These are phyloP conservation scores for Thamnaconus septentrionalis DNA, from an alignment of 2,113 vertebrate species.

Conservation along the genomic window DNA sequence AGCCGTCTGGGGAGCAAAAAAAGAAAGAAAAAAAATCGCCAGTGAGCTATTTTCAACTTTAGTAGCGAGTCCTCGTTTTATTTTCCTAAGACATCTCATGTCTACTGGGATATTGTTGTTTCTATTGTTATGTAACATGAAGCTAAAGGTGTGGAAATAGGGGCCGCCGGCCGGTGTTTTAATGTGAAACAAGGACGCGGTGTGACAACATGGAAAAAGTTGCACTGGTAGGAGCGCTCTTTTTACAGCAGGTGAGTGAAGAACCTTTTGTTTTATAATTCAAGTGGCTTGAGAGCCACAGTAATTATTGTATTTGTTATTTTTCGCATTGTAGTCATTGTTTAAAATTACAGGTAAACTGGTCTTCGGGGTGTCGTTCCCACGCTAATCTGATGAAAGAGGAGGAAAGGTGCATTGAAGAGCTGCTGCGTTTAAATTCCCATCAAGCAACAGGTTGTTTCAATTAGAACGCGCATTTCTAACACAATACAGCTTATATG, in stretches of 20 bases:
- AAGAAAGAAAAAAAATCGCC: no score
- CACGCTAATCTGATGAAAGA: constrained; percentile 71
- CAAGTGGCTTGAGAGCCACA: neutral
- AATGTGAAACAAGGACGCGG: neutral
- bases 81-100: neutral
- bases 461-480: neutral
- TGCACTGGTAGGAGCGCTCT: constrained; percentile 49
- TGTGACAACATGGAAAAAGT: constrained; percentile 42
- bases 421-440: constrained; percentile 33
- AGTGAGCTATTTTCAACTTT: neutral
- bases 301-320: neutral
- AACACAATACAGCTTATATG: neutral
- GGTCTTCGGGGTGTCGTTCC: constrained; percentile 76
- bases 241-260: constrained; percentile 52
- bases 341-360: constrained; percentile 38
- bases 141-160: no score
- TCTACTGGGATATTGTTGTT: constrained; percentile 9
- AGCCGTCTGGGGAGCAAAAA: no score
- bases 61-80: neutral
- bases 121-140: no score
- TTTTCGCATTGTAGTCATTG: no score
- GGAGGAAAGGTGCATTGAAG: constrained; percentile 73
- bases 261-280: neutral
- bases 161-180: no score
- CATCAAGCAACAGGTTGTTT: constrained; percentile 47